Conservation (phyloP, 2,797 vertebrate genomes). For the Anisognathus igniventris region DNA sequence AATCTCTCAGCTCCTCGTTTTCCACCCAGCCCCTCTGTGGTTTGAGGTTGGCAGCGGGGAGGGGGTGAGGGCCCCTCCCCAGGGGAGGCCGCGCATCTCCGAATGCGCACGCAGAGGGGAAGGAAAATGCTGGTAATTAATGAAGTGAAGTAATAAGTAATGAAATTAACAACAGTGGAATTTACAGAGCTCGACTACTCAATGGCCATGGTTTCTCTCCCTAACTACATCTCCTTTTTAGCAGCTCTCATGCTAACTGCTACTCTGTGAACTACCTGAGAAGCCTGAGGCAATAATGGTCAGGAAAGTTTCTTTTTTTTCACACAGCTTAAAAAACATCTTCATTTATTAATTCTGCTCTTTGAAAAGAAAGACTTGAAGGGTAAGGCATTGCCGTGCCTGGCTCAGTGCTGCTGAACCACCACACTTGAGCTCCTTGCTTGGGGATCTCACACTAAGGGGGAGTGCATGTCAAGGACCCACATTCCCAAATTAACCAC, state of each 20-base stretch:
- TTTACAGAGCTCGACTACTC: background rate
- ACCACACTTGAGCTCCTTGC: background rate
- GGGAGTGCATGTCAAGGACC: background rate
- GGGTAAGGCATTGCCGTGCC: background rate
- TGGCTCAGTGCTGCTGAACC: background rate
- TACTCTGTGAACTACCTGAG: background rate
- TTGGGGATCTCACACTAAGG: background rate
- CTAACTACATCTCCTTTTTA: background rate
- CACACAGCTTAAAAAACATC: background rate
- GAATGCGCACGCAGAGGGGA: rapidly evolving
- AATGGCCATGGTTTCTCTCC: background rate
- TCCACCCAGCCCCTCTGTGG: background rate
- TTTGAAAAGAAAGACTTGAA: background rate
- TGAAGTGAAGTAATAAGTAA: background rate
- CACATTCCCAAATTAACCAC: background rate
- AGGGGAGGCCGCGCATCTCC: background rate
- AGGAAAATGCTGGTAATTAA: background rate
- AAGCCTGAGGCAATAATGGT: background rate
- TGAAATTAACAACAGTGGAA: background rate
- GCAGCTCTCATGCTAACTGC: background rate
- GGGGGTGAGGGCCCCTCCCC: background rate
- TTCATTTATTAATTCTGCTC: background rate
- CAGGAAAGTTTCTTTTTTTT: background rate
- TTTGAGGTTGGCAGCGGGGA: background rate
- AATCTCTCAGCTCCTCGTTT: background rate